Evolutionary conservation across 2,888 invertebrate species (phyloP).

Genomic region (Philopedon plagiatum): DNA sequence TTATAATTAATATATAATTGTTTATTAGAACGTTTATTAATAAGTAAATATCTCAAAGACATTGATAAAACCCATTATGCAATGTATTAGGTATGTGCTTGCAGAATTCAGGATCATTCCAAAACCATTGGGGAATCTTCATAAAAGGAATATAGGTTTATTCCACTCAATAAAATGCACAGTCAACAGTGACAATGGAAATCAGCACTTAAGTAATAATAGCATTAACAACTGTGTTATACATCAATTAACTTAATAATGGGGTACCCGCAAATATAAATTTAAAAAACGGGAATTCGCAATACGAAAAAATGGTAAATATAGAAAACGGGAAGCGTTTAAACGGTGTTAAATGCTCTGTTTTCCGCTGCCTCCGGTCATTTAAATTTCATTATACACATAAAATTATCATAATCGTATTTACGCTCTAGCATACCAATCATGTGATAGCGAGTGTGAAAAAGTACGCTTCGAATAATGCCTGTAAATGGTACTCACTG

Average conservation of each 20-base stretch:
- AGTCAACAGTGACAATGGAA: slow-evolving; percentile 43
- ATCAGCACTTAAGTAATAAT: slow-evolving; percentile 45
- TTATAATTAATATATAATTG: slow-evolving; percentile 16
- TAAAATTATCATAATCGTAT: slow-evolving; percentile 57
- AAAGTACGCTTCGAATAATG: slow-evolving; percentile 11
- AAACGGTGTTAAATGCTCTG: slow-evolving; percentile 16
- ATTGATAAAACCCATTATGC: slow-evolving; percentile 6
- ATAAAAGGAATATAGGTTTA: slow-evolving; percentile 31
- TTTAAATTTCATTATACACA: slow-evolving; percentile 51
- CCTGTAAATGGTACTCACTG: slow-evolving; percentile 74
- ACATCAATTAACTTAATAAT: slow-evolving; percentile 47
- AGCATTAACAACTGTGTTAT: slow-evolving; percentile 42
- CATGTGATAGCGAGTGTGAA: slow-evolving; percentile 59
- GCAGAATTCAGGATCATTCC: neutral
- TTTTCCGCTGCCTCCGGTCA: slow-evolving; percentile 36
- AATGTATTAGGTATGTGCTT: too few species aligned
- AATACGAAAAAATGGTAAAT: slow-evolving; percentile 7
- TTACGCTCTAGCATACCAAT: slow-evolving; percentile 59
- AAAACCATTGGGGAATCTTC: neutral
- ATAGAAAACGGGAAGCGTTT: neutral
- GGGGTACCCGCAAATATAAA: slow-evolving; percentile 16
- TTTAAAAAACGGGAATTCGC: slow-evolving; percentile 18
- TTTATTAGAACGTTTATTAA: neutral
- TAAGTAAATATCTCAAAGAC: neutral
- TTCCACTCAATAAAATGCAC: slow-evolving; percentile 31